phyloP scores from a whole-genome alignment of 2,888 invertebrate species.

The Oasisia sp. region DNA sequence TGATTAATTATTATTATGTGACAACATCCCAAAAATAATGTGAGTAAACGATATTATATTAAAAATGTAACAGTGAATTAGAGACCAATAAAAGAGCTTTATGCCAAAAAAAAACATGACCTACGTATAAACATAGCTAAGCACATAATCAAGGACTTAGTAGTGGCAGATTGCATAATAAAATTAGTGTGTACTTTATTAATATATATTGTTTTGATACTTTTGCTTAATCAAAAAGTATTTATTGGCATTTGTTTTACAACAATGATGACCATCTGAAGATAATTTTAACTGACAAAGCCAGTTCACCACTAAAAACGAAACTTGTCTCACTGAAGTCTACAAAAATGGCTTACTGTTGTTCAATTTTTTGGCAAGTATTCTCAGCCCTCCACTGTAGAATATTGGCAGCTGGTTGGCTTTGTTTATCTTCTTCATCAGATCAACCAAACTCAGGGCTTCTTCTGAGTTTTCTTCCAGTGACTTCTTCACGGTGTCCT shows the following conservation, averaged over 20 bases:
- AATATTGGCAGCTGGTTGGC: conserved; percentile 56
- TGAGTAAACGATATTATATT: background rate
- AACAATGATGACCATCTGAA: no score
- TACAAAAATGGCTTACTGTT: conserved; percentile 47
- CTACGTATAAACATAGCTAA: no score
- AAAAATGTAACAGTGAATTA: background rate
- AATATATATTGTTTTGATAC: no score
- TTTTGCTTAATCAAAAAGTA: no score
- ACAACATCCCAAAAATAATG: background rate
- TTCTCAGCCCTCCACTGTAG: conserved; percentile 61
- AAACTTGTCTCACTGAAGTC: background rate
- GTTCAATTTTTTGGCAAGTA: conserved; percentile 49
- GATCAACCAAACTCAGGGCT: conserved; percentile 49
- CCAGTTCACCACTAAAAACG: no score
- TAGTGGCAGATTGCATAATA: no score
- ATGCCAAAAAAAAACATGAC: background rate
- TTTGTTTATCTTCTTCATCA: conserved; percentile 51
- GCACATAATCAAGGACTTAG: no score
- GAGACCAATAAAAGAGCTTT: background rate
- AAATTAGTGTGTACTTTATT: no score
- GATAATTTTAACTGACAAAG: no score
- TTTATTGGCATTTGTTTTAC: no score
- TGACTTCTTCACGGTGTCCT: conserved; percentile 50
- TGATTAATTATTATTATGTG: no score
- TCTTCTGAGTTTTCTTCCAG: conserved; percentile 52